Base-by-base conservation (phyloP, 23 tunicate genomes). In the Halocynthia aurantium region DNA sequence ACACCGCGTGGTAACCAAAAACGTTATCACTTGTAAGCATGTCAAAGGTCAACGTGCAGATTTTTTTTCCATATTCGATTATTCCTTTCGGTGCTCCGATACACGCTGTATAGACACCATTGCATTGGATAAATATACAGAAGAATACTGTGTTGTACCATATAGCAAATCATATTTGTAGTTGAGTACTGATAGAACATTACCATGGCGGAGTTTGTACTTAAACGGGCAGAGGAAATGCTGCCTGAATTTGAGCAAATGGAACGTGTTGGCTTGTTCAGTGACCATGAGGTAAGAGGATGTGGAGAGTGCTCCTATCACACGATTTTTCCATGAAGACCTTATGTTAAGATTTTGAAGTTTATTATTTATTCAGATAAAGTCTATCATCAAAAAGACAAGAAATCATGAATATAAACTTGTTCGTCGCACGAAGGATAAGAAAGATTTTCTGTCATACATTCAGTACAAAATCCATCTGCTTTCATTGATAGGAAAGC, bases 161-260 rank as follows among this genome's bases (percentile, higher is more conserved):
- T 31, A 31, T 31, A 31, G 4, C 44, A 4, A 31, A 31, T 31
- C 44, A 31, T 31, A 31, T 31, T 31, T 31, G 44, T 31, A 31
- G 15, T 58, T 58, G 63, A 58, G 44, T 31, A 31, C 44, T 31
- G 2, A 58, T 22, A 58, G 61, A 58, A 51, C 64, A 86, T 40
- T 7, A 85, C 15, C 2, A 90, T 90, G 97, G 90, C 97, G 6
- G 97, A 90, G 62, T 71, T 81, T 53, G 90, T 90, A 6, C 83
- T 81, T 81, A 69, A 73, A 7, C 72, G 73, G 61, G 73, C 86
- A 31, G 97, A 90, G 72, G 86, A 81, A 51, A 90, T 84, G 97
- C 75, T 90, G 21, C 89, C 85, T 10, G 97, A 90, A 75, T 75
- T 84, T 81, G 97, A 90, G 67, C 97, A 90, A 77, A 82, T 90